Base-by-base conservation (phyloP, 2,888 invertebrate genomes). In the Coleophora deauratella region DNA sequence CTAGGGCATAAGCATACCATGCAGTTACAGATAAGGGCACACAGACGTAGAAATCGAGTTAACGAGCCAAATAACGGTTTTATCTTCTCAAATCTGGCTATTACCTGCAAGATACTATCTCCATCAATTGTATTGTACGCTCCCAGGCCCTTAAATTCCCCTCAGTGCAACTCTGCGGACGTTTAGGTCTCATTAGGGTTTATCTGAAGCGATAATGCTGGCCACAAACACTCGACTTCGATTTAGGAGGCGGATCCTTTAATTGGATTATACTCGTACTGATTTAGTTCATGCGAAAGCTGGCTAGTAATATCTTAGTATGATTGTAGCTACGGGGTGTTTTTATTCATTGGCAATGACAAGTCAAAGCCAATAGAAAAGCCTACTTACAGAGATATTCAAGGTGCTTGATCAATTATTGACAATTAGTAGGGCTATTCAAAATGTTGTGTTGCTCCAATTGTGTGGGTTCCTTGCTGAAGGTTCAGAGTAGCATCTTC, bases 11-110 rank as follows among this genome's bases (percentile, higher is more conserved):
- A 33, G 6, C 13, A 33, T 14, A 14, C 3, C 3, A 33, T 14
- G 9, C 14, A 35, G 21, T 14, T 3, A 35, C 46, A 50, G 55
- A 63, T 56, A 55, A 63, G 21, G 21, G 21, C 21, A 21, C 21
- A 57, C 59, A 49, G 49, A 54, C 51, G 55, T 21, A 21, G 21
- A 58, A 58, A 59, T 56, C 48, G 46, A 50, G 55, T 61, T 71
- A 72, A 73, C 67, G 63, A 72, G 66, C 64, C 50, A 49, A 64
- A 60, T 67, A 71, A 66, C 67, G 60, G 70, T 59, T 54, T 59
- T 55, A 66, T 62, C 56, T 50, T 39, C 35, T 49, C 54, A 50
- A 55, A 64, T 66, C 64, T 58, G 56, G 54, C 54, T 52, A 52
- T 56, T 58, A 52, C 57, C 39, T 50, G 41, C 52, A 49, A 40